Percentiles rank a stretch among this genome's conserved stretches.
These are phyloP conservation scores for Xanthorhoe designata DNA, from an alignment of 2,888 invertebrate genomes.

Conservation along the genomic window DNA sequence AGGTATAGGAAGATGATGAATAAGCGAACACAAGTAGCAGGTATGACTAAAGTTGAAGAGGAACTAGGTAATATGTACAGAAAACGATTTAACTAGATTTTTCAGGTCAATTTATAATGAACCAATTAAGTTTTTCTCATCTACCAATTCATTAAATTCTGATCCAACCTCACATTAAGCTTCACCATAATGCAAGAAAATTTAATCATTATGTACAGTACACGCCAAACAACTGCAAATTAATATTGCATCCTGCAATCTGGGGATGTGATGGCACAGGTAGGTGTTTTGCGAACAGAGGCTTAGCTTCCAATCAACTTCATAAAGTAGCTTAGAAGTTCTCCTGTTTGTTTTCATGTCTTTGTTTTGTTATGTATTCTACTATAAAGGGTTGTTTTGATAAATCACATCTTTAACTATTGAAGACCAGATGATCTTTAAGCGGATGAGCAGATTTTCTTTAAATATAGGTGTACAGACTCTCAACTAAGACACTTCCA, in stretches of 20 bases:
- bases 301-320: slow-evolving; percentile 2
- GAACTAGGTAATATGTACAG: too few relatives aligned
- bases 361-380: not conserved
- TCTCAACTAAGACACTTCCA: too few relatives aligned
- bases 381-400: not conserved
- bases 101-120: too few relatives aligned
- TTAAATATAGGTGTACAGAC: too few relatives aligned
- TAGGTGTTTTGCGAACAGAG: slow-evolving; percentile 15
- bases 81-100: too few relatives aligned
- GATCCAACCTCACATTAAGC: slow-evolving; percentile 31
- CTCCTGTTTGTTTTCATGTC: too few relatives aligned
- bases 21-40: too few relatives aligned
- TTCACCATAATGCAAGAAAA: slow-evolving; percentile 38
- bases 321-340: not conserved
- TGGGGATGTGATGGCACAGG: slow-evolving; percentile 64
- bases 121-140: slow-evolving; percentile 15
- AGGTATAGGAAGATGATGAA: too few relatives aligned
- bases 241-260: slow-evolving; percentile 80
- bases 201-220: slow-evolving; percentile 43
- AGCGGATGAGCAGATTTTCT: too few relatives aligned
- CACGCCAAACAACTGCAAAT: slow-evolving; percentile 59
- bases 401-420: too few relatives aligned
- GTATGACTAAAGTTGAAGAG: too few relatives aligned
- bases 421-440: too few relatives aligned
- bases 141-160: slow-evolving; percentile 28